Evolutionary conservation across 1,140 invertebrate species (phyloP).

Genomic region (Drosophila sproati): DNA sequence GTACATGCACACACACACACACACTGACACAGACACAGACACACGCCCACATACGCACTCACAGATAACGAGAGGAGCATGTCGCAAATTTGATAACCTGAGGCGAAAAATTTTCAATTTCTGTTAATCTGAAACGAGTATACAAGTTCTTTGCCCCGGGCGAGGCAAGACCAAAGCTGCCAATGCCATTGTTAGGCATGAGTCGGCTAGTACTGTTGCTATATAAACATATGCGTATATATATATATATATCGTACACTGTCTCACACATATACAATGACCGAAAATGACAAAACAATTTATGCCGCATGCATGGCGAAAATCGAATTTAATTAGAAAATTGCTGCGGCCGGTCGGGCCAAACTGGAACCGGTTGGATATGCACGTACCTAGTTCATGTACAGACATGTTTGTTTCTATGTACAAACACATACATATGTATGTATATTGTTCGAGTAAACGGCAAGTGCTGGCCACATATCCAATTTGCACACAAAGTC

Average conservation of each 20-base stretch:
- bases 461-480: conserved; percentile 33
- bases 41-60: not conserved
- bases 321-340: conserved; percentile 84
- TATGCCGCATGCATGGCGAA: conserved; percentile 82
- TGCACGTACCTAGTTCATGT: conserved; percentile 61
- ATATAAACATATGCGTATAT: conserved; percentile 1
- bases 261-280: conserved; percentile 30
- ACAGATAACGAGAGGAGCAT: conserved; percentile 35
- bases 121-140: conserved; percentile 78
- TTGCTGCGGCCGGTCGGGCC: conserved; percentile 66
- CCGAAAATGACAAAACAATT: conserved; percentile 81
- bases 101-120: conserved; percentile 78
- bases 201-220: conserved; percentile 3
- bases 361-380: conserved; percentile 44
- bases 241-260: conserved; percentile 4
- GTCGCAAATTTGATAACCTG: conserved; percentile 54
- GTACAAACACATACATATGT: not conserved
- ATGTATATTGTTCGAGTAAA: conserved; percentile 10
- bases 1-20: conserved; percentile 36
- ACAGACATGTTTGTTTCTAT: not conserved
- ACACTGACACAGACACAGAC: not conserved
- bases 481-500: conserved; percentile 55
- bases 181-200: conserved; percentile 54
- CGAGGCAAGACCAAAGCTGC: conserved; percentile 40
- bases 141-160: conserved; percentile 63